Evolutionary conservation across 2,113 vertebrate species (phyloP).

Genomic region (Chaetodon auriga): DNA sequence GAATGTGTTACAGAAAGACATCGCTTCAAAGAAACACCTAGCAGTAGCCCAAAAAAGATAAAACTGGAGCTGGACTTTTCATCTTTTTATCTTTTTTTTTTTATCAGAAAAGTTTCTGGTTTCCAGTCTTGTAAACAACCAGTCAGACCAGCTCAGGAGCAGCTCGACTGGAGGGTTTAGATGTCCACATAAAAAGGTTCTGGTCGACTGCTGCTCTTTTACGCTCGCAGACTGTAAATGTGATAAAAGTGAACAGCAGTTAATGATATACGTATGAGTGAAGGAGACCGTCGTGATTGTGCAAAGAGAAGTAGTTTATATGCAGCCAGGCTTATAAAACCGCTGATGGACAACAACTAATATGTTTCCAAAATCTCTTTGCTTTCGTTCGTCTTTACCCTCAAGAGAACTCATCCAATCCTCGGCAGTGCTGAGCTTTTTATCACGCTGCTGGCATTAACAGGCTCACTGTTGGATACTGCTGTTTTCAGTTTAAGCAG

Average conservation of each 20-base stretch:
- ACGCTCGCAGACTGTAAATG: conserved; percentile 42
- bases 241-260: conserved; percentile 6
- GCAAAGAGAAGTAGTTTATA: conserved; percentile 22
- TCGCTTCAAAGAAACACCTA: conserved; percentile 27
- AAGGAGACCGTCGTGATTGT: neutral
- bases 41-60: neutral
- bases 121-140: conserved; percentile 17
- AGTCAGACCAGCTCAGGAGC: neutral
- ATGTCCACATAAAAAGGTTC: conserved; percentile 5
- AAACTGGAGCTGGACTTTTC: neutral
- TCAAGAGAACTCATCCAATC: conserved; percentile 21
- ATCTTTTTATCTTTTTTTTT: neutral
- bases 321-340: conserved; percentile 29
- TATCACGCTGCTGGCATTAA: conserved; percentile 3
- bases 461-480: neutral
- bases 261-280: conserved; percentile 3
- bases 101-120: neutral
- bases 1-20: conserved; percentile 7
- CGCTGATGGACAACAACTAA: conserved; percentile 30
- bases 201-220: conserved; percentile 17
- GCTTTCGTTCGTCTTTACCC: neutral
- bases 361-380: conserved; percentile 20
- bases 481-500: neutral
- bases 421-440: conserved; percentile 13
- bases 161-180: neutral